Conservation (phyloP, 2,888 invertebrate genomes). For the Ochropacha duplaris region DNA sequence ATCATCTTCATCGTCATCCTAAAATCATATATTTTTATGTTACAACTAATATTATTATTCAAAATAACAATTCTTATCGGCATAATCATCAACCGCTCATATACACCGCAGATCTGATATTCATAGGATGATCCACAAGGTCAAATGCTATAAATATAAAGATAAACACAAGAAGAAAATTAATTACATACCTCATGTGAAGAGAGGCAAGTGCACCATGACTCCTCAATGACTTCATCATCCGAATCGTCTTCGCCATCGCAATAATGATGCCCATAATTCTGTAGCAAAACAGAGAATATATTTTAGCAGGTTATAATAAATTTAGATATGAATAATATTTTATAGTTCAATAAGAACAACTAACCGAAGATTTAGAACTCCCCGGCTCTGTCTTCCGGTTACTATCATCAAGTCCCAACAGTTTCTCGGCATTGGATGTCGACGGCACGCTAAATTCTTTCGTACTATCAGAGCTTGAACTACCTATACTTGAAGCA, state of each 20-base stretch:
- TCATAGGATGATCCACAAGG: too few species aligned
- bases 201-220: conserved; percentile 74
- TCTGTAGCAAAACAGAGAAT: conserved; percentile 42
- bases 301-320: conserved; percentile 1
- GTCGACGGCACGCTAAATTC: conserved; percentile 71
- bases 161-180: too few species aligned
- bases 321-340: not conserved
- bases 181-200: conserved; percentile 61
- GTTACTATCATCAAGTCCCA: conserved; percentile 60
- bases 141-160: not conserved
- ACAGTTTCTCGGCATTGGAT: conserved; percentile 70
- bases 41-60: too few species aligned
- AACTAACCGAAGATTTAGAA: conserved; percentile 56
- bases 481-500: conserved; percentile 67
- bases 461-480: conserved; percentile 64
- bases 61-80: too few species aligned
- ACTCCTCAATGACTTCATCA: conserved; percentile 64
- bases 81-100: too few species aligned
- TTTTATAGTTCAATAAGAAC: not conserved
- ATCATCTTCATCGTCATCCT: conserved; percentile 74
- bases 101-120: too few species aligned
- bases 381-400: conserved; percentile 48
- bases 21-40: conserved; percentile 19
- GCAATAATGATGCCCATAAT: conserved; percentile 46
- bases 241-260: conserved; percentile 71